Conservation (phyloP, 1,140 invertebrate genomes). For the Oryzaephilus surinamensis region DNA sequence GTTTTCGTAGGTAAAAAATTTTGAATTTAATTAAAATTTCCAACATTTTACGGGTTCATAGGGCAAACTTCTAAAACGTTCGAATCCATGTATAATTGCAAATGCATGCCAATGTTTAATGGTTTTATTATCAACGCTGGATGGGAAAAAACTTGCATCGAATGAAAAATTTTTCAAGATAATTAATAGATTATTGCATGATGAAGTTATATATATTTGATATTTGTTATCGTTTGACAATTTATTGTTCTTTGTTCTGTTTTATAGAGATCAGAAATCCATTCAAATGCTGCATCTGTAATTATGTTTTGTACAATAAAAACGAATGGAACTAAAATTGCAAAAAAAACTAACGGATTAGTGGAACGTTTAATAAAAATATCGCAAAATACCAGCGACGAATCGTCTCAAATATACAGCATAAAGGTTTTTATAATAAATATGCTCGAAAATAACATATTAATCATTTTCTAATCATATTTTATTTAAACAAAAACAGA, state of each 20-base stretch:
- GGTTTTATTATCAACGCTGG: slow-evolving; percentile 16
- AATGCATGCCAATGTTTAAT: slow-evolving; percentile 16
- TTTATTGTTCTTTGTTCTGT: no score
- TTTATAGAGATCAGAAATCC: slow-evolving; percentile 20
- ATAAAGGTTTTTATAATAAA: slow-evolving; percentile 21
- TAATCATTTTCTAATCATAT: no score
- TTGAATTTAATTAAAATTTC: slow-evolving; percentile 1
- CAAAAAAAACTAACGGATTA: slow-evolving; percentile 19
- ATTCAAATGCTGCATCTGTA: slow-evolving; percentile 21
- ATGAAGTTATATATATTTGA: no score
- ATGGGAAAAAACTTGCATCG: slow-evolving; percentile 22
- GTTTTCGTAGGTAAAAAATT: slow-evolving; percentile 22
- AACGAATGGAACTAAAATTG: slow-evolving; percentile 21
- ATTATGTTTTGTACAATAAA: slow-evolving; percentile 30
- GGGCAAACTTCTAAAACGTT: slow-evolving; percentile 14
- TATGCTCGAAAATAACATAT: not conserved
- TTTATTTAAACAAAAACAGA: no score
- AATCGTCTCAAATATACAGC: slow-evolving; percentile 20
- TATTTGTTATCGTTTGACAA: slow-evolving; percentile 4
- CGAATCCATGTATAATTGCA: slow-evolving; percentile 11
- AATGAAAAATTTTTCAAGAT: slow-evolving; percentile 16
- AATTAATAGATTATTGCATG: slow-evolving; percentile 22
- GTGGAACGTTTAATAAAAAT: slow-evolving; percentile 21
- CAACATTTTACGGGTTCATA: slow-evolving; percentile 1
- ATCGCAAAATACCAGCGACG: slow-evolving; percentile 18